These are phyloP conservation scores for Grammomys surdaster DNA, from an alignment of 2,113 vertebrate species.

Conservation along the genomic window DNA sequence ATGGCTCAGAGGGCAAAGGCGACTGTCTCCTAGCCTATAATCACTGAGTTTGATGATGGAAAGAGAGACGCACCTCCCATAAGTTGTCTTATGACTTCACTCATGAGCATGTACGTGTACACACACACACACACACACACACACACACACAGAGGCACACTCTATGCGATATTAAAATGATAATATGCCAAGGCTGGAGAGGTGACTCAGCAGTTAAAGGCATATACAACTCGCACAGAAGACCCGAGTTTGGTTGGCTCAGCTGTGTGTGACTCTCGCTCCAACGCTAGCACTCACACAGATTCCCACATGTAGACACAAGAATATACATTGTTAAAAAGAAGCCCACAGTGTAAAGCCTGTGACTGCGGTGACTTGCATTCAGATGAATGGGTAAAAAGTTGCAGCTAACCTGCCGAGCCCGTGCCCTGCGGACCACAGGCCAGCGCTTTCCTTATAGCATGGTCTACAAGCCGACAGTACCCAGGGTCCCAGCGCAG, in stretches of 20 bases:
- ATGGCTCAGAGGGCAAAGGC: not conserved
- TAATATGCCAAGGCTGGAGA: not conserved
- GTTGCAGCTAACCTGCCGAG: not conserved
- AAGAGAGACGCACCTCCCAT: not conserved
- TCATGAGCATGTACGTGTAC: too few relatives aligned
- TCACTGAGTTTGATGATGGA: not conserved
- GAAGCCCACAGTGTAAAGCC: not conserved
- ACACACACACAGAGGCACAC: too few relatives aligned
- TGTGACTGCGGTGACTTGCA: not conserved
- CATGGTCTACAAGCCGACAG: not conserved
- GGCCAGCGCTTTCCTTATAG: fast-evolving
- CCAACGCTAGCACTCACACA: not conserved
- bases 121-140: not conserved
- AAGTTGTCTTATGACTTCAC: too few relatives aligned
- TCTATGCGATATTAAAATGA: not conserved
- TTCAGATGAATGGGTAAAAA: not conserved
- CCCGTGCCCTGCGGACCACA: fast-evolving
- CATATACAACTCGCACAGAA: not conserved
- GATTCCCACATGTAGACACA: too few relatives aligned
- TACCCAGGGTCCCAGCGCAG: not conserved
- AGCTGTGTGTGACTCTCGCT: not conserved
- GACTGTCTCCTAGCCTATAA: not conserved
- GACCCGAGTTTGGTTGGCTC: not conserved
- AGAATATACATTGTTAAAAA: not conserved
- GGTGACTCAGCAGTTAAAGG: not conserved